Evolutionary conservation across 2,113 vertebrate species (phyloP).

Genomic region (Sialia sialis): DNA sequence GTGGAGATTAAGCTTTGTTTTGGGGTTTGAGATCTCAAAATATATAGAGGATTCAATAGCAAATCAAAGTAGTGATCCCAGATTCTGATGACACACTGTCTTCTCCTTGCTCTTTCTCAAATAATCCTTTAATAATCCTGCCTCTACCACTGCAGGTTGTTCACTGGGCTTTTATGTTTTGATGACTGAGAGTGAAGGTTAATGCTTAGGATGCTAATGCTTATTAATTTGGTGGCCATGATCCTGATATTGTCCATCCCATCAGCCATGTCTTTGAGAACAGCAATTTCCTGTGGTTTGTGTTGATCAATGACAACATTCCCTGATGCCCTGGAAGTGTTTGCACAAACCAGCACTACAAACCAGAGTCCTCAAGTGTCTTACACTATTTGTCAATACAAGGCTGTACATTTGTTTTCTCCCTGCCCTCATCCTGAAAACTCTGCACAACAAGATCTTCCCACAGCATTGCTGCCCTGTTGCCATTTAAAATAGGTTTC

Average conservation of each 20-base stretch:
- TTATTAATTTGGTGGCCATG: not conserved
- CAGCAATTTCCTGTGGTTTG: not conserved
- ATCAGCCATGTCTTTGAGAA: not conserved
- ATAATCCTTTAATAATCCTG: not conserved
- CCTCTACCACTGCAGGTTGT: not conserved
- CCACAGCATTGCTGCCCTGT: not conserved
- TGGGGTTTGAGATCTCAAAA: conserved; percentile 26
- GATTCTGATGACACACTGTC: not conserved
- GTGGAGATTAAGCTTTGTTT: conserved; percentile 38
- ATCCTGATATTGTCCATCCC: not conserved
- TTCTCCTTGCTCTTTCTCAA: not conserved
- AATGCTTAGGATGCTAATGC: not conserved
- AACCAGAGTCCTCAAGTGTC: not conserved
- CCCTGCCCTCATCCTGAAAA: not conserved
- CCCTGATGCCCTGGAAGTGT: not conserved
- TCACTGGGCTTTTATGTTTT: not conserved
- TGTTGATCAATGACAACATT: not conserved
- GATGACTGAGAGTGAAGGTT: not conserved
- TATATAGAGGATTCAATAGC: not conserved
- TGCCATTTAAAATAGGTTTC: not conserved
- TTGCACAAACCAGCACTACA: not conserved
- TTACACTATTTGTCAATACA: not conserved
- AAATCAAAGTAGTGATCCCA: not conserved
- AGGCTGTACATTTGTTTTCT: not conserved
- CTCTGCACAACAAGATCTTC: not conserved